Evolutionary conservation across 2,888 invertebrate species (phyloP).

Genomic region (Theretra japonica): DNA sequence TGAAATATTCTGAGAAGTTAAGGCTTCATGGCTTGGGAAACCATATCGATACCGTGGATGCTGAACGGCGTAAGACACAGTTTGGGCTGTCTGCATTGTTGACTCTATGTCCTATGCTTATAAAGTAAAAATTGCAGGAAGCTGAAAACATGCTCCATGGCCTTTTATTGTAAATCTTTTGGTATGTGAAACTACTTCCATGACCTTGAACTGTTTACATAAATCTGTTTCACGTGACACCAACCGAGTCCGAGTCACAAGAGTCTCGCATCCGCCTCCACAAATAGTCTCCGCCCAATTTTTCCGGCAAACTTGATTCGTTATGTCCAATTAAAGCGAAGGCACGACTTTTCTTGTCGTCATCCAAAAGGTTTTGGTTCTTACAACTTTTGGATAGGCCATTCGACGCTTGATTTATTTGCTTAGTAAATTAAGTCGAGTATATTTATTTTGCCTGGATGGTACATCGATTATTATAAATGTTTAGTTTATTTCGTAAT

Average conservation of each 20-base stretch:
- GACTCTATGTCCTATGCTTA: too few species aligned
- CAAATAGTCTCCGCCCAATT: conserved; percentile 73
- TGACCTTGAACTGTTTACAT: not conserved
- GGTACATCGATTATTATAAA: too few species aligned
- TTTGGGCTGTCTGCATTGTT: too few species aligned
- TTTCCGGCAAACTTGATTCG: conserved; percentile 76
- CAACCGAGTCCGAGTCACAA: conserved; percentile 13
- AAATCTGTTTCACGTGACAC: not conserved
- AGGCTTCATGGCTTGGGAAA: not conserved
- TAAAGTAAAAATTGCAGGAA: too few species aligned
- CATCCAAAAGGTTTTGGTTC: conserved; percentile 33
- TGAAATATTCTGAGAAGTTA: conserved; percentile 1
- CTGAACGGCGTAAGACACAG: not conserved
- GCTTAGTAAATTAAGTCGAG: too few species aligned
- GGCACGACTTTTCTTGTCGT: conserved; percentile 69
- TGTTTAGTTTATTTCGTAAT: too few species aligned
- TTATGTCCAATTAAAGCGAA: conserved; percentile 77
- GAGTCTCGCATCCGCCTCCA: conserved; percentile 62
- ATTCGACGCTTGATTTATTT: not conserved
- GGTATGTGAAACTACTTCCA: too few species aligned
- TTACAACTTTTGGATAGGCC: conserved; percentile 31
- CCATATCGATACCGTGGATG: not conserved
- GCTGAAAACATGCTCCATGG: too few species aligned
- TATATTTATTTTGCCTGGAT: too few species aligned
- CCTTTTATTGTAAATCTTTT: too few species aligned